Base-by-base conservation (phyloP, 2,797 vertebrate species). In the Rhynchotus rufescens region DNA sequence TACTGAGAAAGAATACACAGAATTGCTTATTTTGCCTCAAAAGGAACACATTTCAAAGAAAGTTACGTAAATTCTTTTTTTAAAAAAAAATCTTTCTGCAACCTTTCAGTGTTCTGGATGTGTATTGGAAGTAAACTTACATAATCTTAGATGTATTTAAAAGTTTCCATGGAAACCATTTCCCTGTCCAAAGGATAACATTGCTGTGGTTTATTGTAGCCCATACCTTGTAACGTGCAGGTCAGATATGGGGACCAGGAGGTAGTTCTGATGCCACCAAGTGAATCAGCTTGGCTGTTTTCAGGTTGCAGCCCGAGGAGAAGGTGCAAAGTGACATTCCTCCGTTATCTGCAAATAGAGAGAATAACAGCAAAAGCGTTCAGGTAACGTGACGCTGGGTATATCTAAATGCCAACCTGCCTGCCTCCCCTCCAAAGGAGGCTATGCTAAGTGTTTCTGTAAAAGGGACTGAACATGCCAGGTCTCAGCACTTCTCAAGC, bases 121-220 rank as follows among this genome's bases (percentile, higher is more conserved):
- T 95, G 73, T 69, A 87, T 34, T 90, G 74, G 82, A 79, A 90
- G 64, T 66, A 95, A 92, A 93, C 93, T 96, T 96, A 94, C 71
- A 95, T 94, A 95, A 94, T 95, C 91, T 79, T 88, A 72, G 40
- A 80, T 94, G 93, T 92, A 93, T 93, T 93, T 96, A 89, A 93
- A 92, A 94, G 94, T 96, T 92, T 93, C 93, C 88, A 94, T 93
- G 92, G 93, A 92, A 95, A 95, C 93, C 67, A 38, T 85, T 81
- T 93, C 79, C 95, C 94, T 95, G 92, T 94, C 88, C 94, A 95
- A 93, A 89, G 71, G 91, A 81, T 87, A 93, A 92, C 90, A 89
- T 81, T 84, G 60, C 95, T 93, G 17, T 52, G 54, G 77, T 80
- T 62, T 94, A 36, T 93, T 89, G 88, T 28, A 90, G 85, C 90